phyloP scores from a whole-genome alignment of 1,140 invertebrate species.

The Drosophila ohnishii region DNA sequence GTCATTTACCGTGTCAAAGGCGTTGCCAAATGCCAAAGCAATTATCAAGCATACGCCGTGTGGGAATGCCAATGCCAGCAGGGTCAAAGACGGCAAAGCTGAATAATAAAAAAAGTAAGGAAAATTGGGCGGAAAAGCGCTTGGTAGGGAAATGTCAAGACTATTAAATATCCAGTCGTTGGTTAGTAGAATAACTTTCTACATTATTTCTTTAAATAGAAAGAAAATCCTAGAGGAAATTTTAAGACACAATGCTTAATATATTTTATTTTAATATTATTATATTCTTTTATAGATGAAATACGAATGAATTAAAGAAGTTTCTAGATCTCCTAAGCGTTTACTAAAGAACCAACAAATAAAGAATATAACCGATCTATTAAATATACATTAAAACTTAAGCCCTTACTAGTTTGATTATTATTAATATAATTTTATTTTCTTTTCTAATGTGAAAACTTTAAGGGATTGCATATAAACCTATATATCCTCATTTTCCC shows the following conservation, averaged over 20 bases:
- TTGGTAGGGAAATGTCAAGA: neutral
- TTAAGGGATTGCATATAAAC: neutral
- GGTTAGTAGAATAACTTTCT: neutral
- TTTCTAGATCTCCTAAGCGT: too few relatives aligned
- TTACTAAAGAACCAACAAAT: too few relatives aligned
- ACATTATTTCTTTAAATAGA: neutral
- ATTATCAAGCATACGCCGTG: constrained; percentile 69
- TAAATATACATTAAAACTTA: neutral
- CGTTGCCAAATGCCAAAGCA: constrained; percentile 63
- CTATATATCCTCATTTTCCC: neutral
- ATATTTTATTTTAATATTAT: too few relatives aligned
- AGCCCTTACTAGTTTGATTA: neutral
- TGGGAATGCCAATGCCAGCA: constrained; percentile 28
- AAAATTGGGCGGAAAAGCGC: neutral
- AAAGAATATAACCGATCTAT: neutral
- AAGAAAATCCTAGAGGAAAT: neutral
- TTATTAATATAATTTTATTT: neutral
- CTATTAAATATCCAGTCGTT: neutral
- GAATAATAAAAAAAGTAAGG: constrained; percentile 8
- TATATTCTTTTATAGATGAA: too few relatives aligned
- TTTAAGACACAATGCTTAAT: neutral
- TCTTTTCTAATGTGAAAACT: too few relatives aligned
- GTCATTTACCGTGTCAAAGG: constrained; percentile 71
- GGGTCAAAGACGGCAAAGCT: constrained; percentile 12
- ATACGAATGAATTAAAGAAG: too few relatives aligned